Evolutionary conservation across 2,797 vertebrate species (phyloP).

Genomic region (Leuciscus waleckii): DNA sequence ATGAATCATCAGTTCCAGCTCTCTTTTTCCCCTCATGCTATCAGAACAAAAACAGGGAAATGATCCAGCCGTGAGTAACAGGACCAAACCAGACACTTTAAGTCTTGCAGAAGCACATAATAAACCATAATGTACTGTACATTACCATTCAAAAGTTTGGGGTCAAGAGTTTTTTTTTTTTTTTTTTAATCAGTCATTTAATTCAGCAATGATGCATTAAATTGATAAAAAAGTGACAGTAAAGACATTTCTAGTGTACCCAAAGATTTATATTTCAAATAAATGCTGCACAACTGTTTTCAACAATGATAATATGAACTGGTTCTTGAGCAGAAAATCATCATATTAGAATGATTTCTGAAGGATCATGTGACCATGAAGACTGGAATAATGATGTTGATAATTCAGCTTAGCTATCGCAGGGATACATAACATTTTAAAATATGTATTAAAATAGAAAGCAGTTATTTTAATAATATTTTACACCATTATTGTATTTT

Average conservation of each 20-base stretch:
- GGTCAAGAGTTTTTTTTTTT: background rate
- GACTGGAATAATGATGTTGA: background rate
- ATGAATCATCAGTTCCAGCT: background rate
- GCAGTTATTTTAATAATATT: background rate
- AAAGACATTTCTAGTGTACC: background rate
- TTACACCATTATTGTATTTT: background rate
- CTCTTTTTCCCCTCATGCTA: background rate
- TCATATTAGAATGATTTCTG: background rate
- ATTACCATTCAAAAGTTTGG: background rate
- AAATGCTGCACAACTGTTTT: background rate
- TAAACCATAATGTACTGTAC: background rate
- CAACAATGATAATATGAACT: background rate
- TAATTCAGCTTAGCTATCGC: background rate
- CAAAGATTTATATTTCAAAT: background rate
- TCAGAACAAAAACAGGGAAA: conserved; percentile 27
- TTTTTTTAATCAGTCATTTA: background rate
- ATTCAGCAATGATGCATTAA: background rate
- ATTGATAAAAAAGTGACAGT: background rate
- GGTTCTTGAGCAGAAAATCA: background rate
- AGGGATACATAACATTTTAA: background rate
- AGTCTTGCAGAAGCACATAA: conserved; percentile 9
- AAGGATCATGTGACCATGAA: background rate
- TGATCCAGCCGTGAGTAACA: background rate
- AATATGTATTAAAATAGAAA: background rate
- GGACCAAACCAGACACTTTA: background rate